Evolutionary conservation across 2,113 vertebrate species (phyloP), one percentile per base, ranked within the genome.

Genomic region (Mystacornis crossleyi): DNA sequence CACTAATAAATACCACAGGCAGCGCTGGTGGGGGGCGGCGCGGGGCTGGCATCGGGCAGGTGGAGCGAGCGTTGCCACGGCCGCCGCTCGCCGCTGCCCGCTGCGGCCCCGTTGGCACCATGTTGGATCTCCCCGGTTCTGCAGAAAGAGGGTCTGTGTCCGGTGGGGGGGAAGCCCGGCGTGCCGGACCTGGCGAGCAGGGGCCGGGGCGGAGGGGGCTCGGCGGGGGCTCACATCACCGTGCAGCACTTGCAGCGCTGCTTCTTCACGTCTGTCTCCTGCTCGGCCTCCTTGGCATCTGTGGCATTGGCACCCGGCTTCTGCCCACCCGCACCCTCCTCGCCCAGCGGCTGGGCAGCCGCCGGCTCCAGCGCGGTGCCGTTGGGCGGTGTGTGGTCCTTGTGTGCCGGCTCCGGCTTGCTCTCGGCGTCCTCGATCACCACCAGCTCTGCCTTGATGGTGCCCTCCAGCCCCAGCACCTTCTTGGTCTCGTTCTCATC

Each of bases 181-280:
- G 29, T n/a, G 67, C 81, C 19, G 55, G 91, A 64, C 57, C 81
- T 66, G 85, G 94, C 38, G 64, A 79, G 93, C 53, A 53, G 60
- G 55, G 96, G 31, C 74, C 57, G 65, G 93, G 90, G 70, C 31
- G 10, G 75, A 50, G 73, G 90, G 91, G 92, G 57, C 78, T 72
- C 24, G 34, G 77, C 24, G 57, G 83, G 95, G 57, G 18, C 94
- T 99, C 98, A 99, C 99, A 99, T 99, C 94, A 99, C 94, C 10
- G 97, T 98, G 96, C 99, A 99, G 97, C 99, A 99, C 97, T 99
- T 99, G 97, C 99, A 99, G 11, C 98, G 99, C 94, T 99, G 98
- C 96, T 99, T 99, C 98, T 99, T 99, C 97, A 94, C 82, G 86
- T 98, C 98, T 13, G 98, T 91, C 93, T 98, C 98, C 70, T 97